A percentile compares a stretch with the other conserved stretches of the same genome.
Conservation (phyloP, 1,140 invertebrate species). For the Zaprionus davidi region DNA sequence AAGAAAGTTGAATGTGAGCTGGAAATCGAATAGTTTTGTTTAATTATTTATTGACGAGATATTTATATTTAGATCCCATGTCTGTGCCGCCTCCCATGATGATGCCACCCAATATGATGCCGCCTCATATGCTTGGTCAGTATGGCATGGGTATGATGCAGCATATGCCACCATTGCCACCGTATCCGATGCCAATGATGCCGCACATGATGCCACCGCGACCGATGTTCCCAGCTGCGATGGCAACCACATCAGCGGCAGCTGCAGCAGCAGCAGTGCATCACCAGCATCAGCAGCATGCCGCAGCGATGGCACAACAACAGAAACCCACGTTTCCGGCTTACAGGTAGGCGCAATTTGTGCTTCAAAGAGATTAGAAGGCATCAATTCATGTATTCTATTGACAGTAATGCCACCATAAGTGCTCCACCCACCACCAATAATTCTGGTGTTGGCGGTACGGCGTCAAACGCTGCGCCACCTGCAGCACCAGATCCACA, state of each 20-base stretch:
- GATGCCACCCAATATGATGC: conserved; percentile 87
- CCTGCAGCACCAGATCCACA: conserved; percentile 73
- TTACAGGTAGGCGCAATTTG: conserved; percentile 86
- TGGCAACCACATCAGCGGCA: conserved; percentile 87
- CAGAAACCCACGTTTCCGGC: conserved; percentile 92
- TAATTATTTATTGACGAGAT: conserved; percentile 1
- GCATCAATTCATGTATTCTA: conserved; percentile 5
- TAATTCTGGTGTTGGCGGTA: conserved; percentile 64
- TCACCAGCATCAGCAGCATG: conserved; percentile 59
- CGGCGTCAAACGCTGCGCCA: conserved; percentile 67
- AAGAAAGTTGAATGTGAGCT: conserved; percentile 88
- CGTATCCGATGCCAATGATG: conserved; percentile 86
- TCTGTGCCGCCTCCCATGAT: conserved; percentile 85
- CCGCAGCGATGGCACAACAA: conserved; percentile 86
- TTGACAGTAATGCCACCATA: conserved; percentile 87
- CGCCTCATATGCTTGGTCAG: conserved; percentile 86
- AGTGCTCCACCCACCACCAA: conserved; percentile 88
- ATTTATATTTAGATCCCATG: conserved; percentile 68
- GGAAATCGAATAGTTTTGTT: neutral
- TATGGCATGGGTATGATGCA: conserved; percentile 85
- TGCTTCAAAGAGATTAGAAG: neutral
- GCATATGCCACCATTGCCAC: conserved; percentile 86
- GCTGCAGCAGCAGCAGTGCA: conserved; percentile 76
- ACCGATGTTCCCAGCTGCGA: conserved; percentile 91
- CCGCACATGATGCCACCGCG: conserved; percentile 89